Evolutionary conservation across 2,797 vertebrate genomes (phyloP), one percentile per base, ranked within the genome.

Genomic region (Enteromius viviparus): DNA sequence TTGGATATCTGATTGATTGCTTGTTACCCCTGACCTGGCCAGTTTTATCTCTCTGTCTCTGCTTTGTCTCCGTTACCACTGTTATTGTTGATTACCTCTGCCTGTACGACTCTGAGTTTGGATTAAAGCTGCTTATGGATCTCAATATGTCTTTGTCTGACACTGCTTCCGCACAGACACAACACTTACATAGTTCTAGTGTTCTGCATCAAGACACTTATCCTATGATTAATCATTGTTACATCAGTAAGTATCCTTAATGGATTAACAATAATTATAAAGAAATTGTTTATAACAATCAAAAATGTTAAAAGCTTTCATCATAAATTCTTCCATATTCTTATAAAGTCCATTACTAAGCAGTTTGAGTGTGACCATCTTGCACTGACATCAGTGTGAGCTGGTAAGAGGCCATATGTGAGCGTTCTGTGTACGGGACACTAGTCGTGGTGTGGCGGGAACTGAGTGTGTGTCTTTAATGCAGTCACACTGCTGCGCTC

Each of bases 211-310:
- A 37, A 47, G 66, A 71, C 66, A 29, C 26, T 34, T 71, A 26
- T 51, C 32, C 49, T 32, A 23, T 69, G 49, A 42, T 9, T 19
- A 21, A 45, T 32, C 37, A n/a, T 37, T 71, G 23, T 60, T 71
- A 55, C 62, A 72, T 60, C 37, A 72, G 40, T 49, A 62, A 26
- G 34, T 81, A 72, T 72, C 66, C 37, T 70, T 11, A 72, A 23
- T 60, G 19, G 7, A 60, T 71, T 47, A 19, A 6, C 21, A 53
- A 79, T 15, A 62, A 72, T 47, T 47, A 62, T 37, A 72, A 66
- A 69, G 42, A 23, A n/a, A 69, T 21, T 51, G 62, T 14, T 29
- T 12, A 40, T 37, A 55, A n/a, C 34, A 34, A 53, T 34, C 17
- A 49, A 4, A 74, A 8, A 75, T 58, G 10, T 19, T 37, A 65